phyloP scores from a whole-genome alignment of 2,797 vertebrate species.

The Leuciscus waleckii region DNA sequence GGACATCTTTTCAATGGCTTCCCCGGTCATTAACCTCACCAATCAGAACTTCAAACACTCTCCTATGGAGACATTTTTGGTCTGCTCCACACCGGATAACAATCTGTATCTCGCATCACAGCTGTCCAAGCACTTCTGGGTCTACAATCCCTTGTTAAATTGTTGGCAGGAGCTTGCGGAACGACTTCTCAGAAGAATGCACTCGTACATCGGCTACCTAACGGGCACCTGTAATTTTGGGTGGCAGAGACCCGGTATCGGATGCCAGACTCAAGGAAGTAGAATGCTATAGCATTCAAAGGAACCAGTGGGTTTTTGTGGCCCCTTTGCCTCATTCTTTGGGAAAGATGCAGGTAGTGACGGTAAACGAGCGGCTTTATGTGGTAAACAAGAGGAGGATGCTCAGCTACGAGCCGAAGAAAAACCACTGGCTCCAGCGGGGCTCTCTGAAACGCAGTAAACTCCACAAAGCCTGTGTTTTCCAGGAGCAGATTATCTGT shows the following conservation, averaged over 20 bases:
- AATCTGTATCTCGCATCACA: slow-evolving; percentile 87
- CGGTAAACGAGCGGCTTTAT: slow-evolving; percentile 85
- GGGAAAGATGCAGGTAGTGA: slow-evolving; percentile 87
- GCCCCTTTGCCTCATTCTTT: slow-evolving; percentile 86
- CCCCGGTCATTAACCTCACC: slow-evolving; percentile 81
- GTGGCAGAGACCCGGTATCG: slow-evolving; percentile 83
- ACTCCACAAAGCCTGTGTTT: slow-evolving; percentile 88
- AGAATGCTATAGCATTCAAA: slow-evolving; percentile 88
- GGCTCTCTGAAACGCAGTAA: slow-evolving; percentile 85
- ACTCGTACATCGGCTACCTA: slow-evolving; percentile 88
- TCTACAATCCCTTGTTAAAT: slow-evolving; percentile 84
- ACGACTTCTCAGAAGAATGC: slow-evolving; percentile 82
- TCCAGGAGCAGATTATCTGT: slow-evolving; percentile 87
- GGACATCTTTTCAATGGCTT: slow-evolving; percentile 85
- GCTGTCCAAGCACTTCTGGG: slow-evolving; percentile 87
- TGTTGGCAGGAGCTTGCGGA: slow-evolving; percentile 86
- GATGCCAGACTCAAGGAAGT: slow-evolving; percentile 85
- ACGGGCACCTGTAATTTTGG: slow-evolving; percentile 87
- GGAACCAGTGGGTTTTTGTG: slow-evolving; percentile 88
- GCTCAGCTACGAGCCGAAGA: slow-evolving; percentile 86
- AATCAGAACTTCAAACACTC: slow-evolving; percentile 84
- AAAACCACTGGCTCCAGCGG: slow-evolving; percentile 88
- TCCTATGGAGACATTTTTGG: slow-evolving; percentile 82
- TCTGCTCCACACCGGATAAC: slow-evolving; percentile 85
- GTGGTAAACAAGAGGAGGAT: slow-evolving; percentile 87